phyloP scores from a whole-genome alignment of 2,113 vertebrate genomes.

The Capricornis sumatraensis region DNA sequence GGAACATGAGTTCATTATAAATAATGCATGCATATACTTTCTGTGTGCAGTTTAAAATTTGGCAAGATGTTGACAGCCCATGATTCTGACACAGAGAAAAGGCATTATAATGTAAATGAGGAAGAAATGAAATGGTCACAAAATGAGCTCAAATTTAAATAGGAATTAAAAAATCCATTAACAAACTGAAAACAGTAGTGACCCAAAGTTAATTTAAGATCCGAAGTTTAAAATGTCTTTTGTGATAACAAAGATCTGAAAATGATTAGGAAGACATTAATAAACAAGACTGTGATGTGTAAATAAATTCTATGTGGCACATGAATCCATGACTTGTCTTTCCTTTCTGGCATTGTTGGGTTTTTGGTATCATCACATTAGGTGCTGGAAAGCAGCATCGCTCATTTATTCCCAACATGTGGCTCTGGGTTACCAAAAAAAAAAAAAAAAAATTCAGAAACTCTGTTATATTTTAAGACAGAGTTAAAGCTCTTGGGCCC shows the following conservation, averaged over 20 bases:
- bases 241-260: constrained; percentile 43
- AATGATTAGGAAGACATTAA: background rate
- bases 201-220: constrained; percentile 48
- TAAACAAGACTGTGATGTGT: background rate
- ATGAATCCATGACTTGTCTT: constrained; percentile 4
- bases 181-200: constrained; percentile 65
- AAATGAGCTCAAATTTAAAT: constrained; percentile 67
- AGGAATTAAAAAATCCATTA: constrained; percentile 60
- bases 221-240: constrained; percentile 48
- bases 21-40: background rate
- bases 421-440: constrained; percentile 45
- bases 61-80: background rate
- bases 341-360: background rate
- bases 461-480: constrained; percentile 67
- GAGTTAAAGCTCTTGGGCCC: constrained; percentile 58
- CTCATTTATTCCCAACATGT: constrained; percentile 55
- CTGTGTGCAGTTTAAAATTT: constrained; percentile 31
- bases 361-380: background rate
- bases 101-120: background rate
- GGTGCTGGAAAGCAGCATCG: constrained; percentile 32
- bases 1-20: background rate
- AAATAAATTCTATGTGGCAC: background rate
- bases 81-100: background rate
- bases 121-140: constrained; percentile 6
- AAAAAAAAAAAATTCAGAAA: background rate